phyloP scores from a whole-genome alignment of 1,140 invertebrate species.

The Brachionus calyciflorus region DNA sequence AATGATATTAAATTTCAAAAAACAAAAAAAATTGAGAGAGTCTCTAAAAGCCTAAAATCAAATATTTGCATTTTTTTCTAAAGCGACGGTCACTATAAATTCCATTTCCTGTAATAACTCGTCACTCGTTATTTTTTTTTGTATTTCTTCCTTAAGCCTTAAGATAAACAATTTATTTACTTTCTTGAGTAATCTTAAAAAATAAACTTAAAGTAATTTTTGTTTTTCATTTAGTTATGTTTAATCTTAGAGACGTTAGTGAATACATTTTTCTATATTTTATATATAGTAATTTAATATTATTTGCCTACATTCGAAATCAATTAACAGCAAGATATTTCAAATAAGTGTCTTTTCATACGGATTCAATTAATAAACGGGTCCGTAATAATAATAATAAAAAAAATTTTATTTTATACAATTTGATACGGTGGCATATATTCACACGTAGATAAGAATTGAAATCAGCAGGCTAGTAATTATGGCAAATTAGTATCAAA shows the following conservation, averaged over 20 bases:
- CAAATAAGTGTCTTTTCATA: slow-evolving; percentile 30
- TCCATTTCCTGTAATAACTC: not conserved
- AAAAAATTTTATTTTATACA: no score
- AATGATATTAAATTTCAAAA: slow-evolving; percentile 35
- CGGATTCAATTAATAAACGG: slow-evolving; percentile 15
- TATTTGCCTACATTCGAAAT: not conserved
- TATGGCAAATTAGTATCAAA: slow-evolving; percentile 11
- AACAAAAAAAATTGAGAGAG: not conserved
- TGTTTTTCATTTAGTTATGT: no score
- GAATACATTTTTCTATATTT: no score
- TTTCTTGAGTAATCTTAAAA: not conserved
- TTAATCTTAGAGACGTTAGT: no score
- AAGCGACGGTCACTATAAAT: slow-evolving; percentile 11
- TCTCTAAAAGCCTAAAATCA: slow-evolving; percentile 8
- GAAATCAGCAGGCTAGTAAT: not conserved
- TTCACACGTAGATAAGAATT: slow-evolving; percentile 10
- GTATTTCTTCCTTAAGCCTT: not conserved
- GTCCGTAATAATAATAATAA: no score
- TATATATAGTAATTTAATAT: not conserved
- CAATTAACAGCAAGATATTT: slow-evolving; percentile 25
- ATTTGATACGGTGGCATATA: slow-evolving; percentile 9
- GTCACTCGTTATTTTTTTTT: not conserved
- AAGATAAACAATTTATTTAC: not conserved
- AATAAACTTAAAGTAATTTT: no score
- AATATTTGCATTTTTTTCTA: slow-evolving; percentile 21